These are phyloP conservation scores for Yponomeuta cagnagella DNA, from an alignment of 2,888 invertebrate species.

Conservation along the genomic window DNA sequence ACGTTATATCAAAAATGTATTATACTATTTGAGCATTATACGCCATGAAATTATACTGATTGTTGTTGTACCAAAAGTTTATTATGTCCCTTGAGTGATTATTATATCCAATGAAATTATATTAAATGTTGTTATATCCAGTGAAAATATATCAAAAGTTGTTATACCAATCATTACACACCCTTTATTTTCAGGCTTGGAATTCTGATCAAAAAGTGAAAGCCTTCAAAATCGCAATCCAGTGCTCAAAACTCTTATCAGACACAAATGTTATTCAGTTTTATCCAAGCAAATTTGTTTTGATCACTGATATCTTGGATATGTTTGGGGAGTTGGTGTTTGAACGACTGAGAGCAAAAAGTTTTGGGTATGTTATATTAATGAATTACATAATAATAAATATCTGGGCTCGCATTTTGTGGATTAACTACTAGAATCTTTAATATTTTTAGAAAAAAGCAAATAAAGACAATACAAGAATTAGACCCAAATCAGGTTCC, in stretches of 20 bases:
- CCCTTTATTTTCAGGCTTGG: slow-evolving; percentile 81
- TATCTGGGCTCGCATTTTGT: too few species aligned
- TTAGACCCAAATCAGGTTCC: slow-evolving; percentile 88
- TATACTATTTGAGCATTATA: too few species aligned
- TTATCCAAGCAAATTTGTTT: slow-evolving; percentile 98
- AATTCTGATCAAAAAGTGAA: slow-evolving; percentile 95
- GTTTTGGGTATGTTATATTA: slow-evolving; percentile 49
- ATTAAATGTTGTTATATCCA: too few species aligned
- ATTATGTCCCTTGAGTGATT: too few species aligned
- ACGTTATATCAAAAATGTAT: too few species aligned
- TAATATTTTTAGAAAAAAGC: slow-evolving; percentile 28
- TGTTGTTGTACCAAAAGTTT: too few species aligned
- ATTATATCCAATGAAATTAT: too few species aligned
- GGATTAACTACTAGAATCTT: too few species aligned
- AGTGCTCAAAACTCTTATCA: slow-evolving; percentile 94
- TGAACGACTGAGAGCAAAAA: slow-evolving; percentile 86
- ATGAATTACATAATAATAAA: background rate
- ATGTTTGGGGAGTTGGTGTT: slow-evolving; percentile 94
- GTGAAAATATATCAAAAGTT: too few species aligned
- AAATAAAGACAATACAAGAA: slow-evolving; percentile 37
- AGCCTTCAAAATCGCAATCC: slow-evolving; percentile 96
- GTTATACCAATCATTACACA: too few species aligned
- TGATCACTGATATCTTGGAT: slow-evolving; percentile 96
- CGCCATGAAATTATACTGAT: too few species aligned
- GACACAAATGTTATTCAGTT: slow-evolving; percentile 94